Base-by-base conservation (phyloP, 1,140 invertebrate genomes). In the Pentalonia nigronervosa region DNA sequence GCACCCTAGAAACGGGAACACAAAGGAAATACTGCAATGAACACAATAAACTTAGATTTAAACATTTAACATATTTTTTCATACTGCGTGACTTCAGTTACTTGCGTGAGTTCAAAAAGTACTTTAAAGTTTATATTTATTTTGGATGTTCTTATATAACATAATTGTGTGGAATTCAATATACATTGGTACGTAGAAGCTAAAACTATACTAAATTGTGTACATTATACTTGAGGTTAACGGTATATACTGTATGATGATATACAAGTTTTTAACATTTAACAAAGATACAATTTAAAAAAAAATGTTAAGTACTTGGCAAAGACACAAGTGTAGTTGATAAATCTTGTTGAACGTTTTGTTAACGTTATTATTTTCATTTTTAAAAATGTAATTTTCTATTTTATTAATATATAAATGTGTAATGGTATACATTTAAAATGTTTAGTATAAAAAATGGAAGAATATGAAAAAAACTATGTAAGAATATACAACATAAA, bases 271-370 rank as follows among this genome's bases (percentile, higher is more conserved):
- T 11, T 47, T 30, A 47, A 45, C 25, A 86, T 86, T 86, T 47
- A 7, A 86, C 9, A 25, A 84, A 36, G 25, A 41, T 47, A 17
- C 45, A 86, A 47, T 47, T 86, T 30, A 17, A 30, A 76, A 67
- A 76, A 67, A 67, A 76, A 76, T 76, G 60, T 76, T 34, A 76
- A 76, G n/a, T 76, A 76, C 23, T 76, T 76, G 60, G 60, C 60
- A 17, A 76, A 76, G 17, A 30, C 60, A 17, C 60, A 76, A n/a
- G n/a, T n/a, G n/a, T 76, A n/a, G 60, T 34, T 76, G n/a, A 76
- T 76, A 76, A 76, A 76, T 76, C n/a, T 76, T 76, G 60, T 76
- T 76, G n/a, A 76, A 76, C n/a, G n/a, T 76, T 67, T 67, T 0
- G 50, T 21, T 53, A 7, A 53, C 50, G 48, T 50, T 50, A 14